Evolutionary conservation across 2,888 invertebrate species (phyloP).

Genomic region (Drosophila longiperda): DNA sequence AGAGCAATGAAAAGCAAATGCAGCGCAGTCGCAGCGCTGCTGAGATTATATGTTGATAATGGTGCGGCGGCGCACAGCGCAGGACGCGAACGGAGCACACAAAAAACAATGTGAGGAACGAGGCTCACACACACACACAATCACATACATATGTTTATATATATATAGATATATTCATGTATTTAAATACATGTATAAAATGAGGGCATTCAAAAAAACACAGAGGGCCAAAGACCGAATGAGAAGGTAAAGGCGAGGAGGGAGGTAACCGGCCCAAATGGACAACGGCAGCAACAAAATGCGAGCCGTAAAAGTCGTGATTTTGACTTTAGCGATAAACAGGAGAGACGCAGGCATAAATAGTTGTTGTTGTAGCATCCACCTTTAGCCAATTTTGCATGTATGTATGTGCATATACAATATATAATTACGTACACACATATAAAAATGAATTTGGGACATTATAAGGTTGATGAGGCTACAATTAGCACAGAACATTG

Average conservation of each 20-base stretch:
- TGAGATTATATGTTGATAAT: constrained; percentile 73
- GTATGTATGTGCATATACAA: constrained; percentile 7
- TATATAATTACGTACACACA: not conserved
- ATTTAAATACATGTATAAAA: not conserved
- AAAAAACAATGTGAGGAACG: constrained; percentile 44
- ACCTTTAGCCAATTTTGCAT: constrained; percentile 46
- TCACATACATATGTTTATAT: constrained; percentile 5
- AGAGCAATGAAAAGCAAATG: constrained; percentile 52
- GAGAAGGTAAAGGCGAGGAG: constrained; percentile 16
- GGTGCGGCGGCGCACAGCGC: constrained; percentile 68
- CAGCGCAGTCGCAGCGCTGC: constrained; percentile 68
- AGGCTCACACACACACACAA: constrained; percentile 17
- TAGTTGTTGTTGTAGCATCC: constrained; percentile 32
- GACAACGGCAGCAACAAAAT: constrained; percentile 49
- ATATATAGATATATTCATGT: not conserved
- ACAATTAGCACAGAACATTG: constrained; percentile 17
- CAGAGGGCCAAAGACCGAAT: constrained; percentile 28
- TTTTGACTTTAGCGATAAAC: constrained; percentile 75
- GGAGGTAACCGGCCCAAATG: constrained; percentile 41
- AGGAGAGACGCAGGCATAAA: constrained; percentile 37
- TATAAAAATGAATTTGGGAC: constrained; percentile 6
- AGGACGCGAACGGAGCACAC: constrained; percentile 48
- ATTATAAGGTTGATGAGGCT: constrained; percentile 13
- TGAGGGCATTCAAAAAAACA: constrained; percentile 36
- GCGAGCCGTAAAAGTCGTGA: constrained; percentile 66